Conservation (phyloP, 2,797 vertebrate species). For the Etheostoma perlongum region DNA sequence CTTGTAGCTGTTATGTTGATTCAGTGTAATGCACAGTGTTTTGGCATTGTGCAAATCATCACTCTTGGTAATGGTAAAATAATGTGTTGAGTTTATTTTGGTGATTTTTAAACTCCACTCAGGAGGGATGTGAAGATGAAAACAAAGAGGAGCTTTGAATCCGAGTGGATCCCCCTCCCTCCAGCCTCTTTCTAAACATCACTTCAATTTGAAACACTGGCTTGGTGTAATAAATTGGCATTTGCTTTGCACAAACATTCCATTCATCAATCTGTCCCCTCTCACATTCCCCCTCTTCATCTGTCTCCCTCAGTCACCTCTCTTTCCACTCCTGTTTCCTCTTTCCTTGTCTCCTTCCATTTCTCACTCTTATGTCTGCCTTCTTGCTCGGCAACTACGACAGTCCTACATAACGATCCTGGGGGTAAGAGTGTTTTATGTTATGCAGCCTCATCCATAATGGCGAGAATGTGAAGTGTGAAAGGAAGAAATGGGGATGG, state of each 20-base stretch:
- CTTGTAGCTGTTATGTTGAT: constrained; percentile 18
- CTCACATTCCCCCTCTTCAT: constrained; percentile 63
- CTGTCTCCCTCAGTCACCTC: constrained; percentile 54
- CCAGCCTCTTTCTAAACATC: constrained; percentile 61
- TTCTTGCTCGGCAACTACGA: constrained; percentile 53
- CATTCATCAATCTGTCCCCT: constrained; percentile 70
- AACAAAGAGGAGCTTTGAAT: constrained; percentile 50
- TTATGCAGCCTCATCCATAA: constrained; percentile 48
- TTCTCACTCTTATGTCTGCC: constrained; percentile 33
- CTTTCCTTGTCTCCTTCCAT: constrained; percentile 49
- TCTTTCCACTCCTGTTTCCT: constrained; percentile 37
- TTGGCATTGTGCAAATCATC: constrained; percentile 21
- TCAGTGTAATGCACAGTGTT: constrained; percentile 9
- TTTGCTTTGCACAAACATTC: constrained; percentile 65
- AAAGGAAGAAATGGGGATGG: constrained; percentile 36
- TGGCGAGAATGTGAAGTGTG: constrained; percentile 34
- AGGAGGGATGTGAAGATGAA: constrained; percentile 40
- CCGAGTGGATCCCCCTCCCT: constrained; percentile 29
- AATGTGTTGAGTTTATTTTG: constrained; percentile 53
- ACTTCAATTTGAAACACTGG: constrained; percentile 73
- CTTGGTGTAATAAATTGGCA: constrained; percentile 68
- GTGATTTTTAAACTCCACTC: constrained; percentile 30
- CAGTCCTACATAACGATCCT: constrained; percentile 68
- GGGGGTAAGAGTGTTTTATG: constrained; percentile 31
- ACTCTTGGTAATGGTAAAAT: constrained; percentile 37